Base-by-base conservation (phyloP, 2,888 invertebrate species). In the Platynereis dumerilii region DNA sequence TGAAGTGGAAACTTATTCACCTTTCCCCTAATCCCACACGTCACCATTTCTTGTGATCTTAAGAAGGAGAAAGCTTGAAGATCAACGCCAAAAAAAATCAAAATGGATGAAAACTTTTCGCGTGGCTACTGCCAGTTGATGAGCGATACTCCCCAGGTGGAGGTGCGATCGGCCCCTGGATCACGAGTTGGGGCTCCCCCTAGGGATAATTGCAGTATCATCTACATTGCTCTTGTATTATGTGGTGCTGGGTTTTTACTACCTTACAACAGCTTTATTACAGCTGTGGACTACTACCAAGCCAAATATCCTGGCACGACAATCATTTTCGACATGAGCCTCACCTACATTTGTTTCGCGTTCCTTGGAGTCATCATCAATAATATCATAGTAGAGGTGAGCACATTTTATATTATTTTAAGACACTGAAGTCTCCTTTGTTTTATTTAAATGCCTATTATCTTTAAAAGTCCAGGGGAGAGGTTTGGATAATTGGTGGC, bases 201-300 rank as follows among this genome's bases (percentile, higher is more conserved):
- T 2, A 58, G 65, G 27, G 82, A 82, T 71, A 69, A 69, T 12
- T 90, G 88, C 83, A 90, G 90, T 83, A 87, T 89, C 60, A 89
- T 92, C 67, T 92, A 91, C 80, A 78, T 90, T 68, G 89, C 91
- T 0, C 87, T 95, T 22, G 88, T 94, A 61, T 87, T 94, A 64
- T 93, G 94, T 29, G 95, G 95, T 20, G 90, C 92, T 72, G 94
- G 94, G 53, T 95, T 95, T 81, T 87, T 95, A 58, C 87, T 95
- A 69, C 95, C 95, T 12, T 95, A 94, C 85, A 94, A 94, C 88
- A 94, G 94, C 82, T 95, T 95, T 83, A 93, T 95, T 80, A 93
- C 94, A 85, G 94, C 95, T 10, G 93, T 93, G 75, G 95, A 95
- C 85, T 95, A 93, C 85, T 95, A 93, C 86, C 92, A 93, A 29